Evolutionary conservation across 2,113 vertebrate species (phyloP), one percentile per base, ranked within the genome.

Genomic region (Physeter macrocephalus): DNA sequence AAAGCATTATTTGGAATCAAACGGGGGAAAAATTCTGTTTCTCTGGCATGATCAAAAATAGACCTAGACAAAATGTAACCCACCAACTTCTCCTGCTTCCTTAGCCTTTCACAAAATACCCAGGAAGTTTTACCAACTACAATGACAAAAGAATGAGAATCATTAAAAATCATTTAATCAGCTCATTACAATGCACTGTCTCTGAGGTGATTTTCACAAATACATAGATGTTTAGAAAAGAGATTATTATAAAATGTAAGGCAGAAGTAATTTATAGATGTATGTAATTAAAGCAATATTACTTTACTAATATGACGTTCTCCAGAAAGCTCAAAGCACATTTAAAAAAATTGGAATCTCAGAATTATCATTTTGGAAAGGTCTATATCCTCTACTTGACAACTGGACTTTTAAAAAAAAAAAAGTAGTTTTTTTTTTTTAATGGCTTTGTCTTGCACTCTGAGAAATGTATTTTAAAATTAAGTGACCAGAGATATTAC

Each of bases 381-480:
- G 10, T 31, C 23, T 6, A 1, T 36, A 69, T 41, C 1, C 10
- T 52, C 3, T 25, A 29, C 91, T 90, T 80, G 93, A 95, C 75
- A 36, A 8, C 27, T 2, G 36, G 66, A 77, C 36, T 77, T 85
- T 64, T 64, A 81, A 27, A 78, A 80, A 80, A 54, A 59, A 25
- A 77, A 75, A n/a, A 34, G 4, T 29, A 52, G 2, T 29, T 96
- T 96, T n/a, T 95, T 95, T 96, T 96, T 96, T 97, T 59, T 36
- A 21, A 52, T 34, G 39, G 81, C 54, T 96, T 98, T 66, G 6
- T 74, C 59, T 88, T 93, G 25, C 54, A 95, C 88, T 66, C 71
- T 95, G 57, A 29, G 64, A 95, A 96, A 98, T 94, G 59, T 80
- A 80, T 93, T 98, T 98, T 97, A 75, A 97, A 97, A 97, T 96